Conservation (phyloP, 2,113 vertebrate genomes). For the Oreocharis arfaki region DNA sequence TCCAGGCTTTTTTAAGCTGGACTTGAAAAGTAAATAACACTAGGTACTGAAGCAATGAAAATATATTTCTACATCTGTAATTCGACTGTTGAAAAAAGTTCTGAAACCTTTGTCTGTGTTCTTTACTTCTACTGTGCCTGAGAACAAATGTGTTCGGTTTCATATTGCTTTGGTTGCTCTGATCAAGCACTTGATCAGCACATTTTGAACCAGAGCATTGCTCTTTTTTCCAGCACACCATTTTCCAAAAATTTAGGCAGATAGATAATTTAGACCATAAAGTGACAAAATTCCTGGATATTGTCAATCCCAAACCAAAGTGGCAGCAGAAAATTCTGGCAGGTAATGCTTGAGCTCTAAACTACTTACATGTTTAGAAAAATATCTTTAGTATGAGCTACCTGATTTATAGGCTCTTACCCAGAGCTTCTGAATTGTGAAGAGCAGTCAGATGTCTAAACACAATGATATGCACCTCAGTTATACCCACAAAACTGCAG, state of each 20-base stretch:
- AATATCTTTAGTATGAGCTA: background rate
- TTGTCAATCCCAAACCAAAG: background rate
- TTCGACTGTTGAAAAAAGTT: background rate
- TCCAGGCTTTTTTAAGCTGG: background rate
- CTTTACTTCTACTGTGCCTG: background rate
- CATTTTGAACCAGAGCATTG: background rate
- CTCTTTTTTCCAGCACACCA: background rate
- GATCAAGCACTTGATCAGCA: background rate
- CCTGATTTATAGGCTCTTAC: background rate
- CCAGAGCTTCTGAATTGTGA: background rate
- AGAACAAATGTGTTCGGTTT: background rate
- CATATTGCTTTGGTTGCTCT: background rate
- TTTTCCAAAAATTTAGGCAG: background rate
- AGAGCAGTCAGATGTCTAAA: background rate
- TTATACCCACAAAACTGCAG: background rate
- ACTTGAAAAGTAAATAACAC: background rate
- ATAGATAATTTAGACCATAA: background rate
- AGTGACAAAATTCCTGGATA: background rate
- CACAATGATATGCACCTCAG: background rate
- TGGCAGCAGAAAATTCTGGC: background rate
- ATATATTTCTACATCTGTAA: background rate
- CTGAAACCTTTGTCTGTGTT: background rate
- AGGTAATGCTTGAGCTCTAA: background rate
- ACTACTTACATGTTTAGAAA: background rate
- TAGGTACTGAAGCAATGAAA: background rate